Evolutionary conservation across 2,888 invertebrate genomes (phyloP).

Genomic region (Bunonema sp.): DNA sequence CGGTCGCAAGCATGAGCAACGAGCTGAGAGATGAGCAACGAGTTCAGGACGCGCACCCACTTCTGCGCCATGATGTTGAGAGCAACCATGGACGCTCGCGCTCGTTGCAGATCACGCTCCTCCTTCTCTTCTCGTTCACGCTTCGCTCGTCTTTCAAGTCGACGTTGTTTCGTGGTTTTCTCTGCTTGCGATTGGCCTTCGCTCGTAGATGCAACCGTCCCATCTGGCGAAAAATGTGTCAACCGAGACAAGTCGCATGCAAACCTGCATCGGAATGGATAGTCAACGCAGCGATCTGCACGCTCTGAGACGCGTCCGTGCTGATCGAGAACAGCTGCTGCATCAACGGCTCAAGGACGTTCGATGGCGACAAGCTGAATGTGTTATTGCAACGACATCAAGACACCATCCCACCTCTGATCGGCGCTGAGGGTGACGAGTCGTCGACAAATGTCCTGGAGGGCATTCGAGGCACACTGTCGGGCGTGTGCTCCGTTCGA

Average conservation of each 20-base stretch:
- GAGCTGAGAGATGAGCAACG: conserved; percentile 15
- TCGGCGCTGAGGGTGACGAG: conserved; percentile 19
- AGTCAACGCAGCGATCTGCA: too few relatives aligned
- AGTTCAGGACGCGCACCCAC: conserved; percentile 19
- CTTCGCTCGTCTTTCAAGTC: too few relatives aligned
- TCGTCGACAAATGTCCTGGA: conserved; percentile 22
- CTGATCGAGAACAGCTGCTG: too few relatives aligned
- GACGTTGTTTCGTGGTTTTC: too few relatives aligned
- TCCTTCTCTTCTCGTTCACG: too few relatives aligned
- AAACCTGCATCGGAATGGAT: too few relatives aligned
- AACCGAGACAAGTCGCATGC: too few relatives aligned
- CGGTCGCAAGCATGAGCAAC: conserved; percentile 20
- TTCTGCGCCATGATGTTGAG: conserved; percentile 36
- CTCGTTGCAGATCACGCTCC: conserved; percentile 12
- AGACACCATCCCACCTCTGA: conserved; percentile 8
- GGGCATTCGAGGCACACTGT: conserved; percentile 20
- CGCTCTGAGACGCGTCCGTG: too few relatives aligned
- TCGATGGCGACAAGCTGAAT: conserved; percentile 6
- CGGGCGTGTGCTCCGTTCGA: conserved; percentile 13
- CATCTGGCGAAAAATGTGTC: too few relatives aligned
- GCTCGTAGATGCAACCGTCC: too few relatives aligned
- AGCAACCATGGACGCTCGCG: conserved; percentile 25
- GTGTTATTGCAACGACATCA: background rate
- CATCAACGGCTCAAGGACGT: too few relatives aligned
- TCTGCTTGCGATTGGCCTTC: too few relatives aligned